A percentile compares a stretch with the other conserved stretches of the same genome.
phyloP scores from a whole-genome alignment of 2,888 invertebrate genomes.

The Acanthopleura granulata region DNA sequence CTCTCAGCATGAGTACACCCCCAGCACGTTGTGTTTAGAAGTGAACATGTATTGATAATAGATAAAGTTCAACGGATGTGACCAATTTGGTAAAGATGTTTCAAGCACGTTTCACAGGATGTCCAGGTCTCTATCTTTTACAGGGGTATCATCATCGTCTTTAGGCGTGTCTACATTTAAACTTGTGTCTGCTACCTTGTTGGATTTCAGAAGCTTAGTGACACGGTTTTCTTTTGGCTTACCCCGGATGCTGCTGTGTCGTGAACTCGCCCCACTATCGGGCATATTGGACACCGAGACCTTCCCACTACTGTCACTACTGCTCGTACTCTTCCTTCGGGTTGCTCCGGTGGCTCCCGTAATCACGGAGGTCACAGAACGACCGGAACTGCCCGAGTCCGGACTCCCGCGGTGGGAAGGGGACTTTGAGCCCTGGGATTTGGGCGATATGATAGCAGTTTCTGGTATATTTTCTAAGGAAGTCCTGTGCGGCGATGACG shows the following conservation, averaged over 20 bases:
- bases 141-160: conserved; percentile 52
- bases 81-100: conserved; percentile 1
- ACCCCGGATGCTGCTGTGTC: neutral
- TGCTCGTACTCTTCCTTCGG: conserved; percentile 6
- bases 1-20: too few relatives aligned
- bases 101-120: conserved; percentile 47
- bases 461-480: conserved; percentile 22
- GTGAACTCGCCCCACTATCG: neutral
- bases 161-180: conserved; percentile 23
- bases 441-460: conserved; percentile 17
- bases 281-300: neutral
- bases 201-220: conserved; percentile 9
- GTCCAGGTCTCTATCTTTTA: conserved; percentile 61
- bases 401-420: neutral
- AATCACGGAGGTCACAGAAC: neutral
- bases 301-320: neutral
- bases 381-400: conserved; percentile 19
- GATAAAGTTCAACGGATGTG: too few relatives aligned
- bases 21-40: too few relatives aligned
- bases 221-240: conserved; percentile 13
- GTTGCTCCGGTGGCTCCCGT: neutral
- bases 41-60: too few relatives aligned
- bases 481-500: conserved; percentile 41
- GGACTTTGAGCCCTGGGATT: neutral
- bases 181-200: conserved; percentile 16